Conservation (phyloP, 2,797 vertebrate species). For the Chrysocyon brachyurus region DNA sequence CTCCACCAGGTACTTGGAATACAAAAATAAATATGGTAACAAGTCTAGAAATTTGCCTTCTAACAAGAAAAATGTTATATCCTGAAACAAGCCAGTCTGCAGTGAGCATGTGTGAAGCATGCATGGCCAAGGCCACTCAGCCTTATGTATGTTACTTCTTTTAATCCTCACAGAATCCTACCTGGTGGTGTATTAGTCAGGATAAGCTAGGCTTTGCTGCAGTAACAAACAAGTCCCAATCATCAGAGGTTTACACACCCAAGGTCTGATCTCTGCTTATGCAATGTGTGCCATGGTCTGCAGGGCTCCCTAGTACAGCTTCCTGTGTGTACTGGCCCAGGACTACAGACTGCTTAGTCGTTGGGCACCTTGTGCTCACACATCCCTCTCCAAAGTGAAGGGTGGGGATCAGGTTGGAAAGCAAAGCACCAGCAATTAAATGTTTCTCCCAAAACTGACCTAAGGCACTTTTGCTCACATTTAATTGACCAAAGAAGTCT, state of each 20-base stretch:
- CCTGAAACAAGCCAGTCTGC: neutral
- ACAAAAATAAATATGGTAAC: neutral
- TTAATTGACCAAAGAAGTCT: neutral
- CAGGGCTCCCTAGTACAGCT: no score
- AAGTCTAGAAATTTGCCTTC: neutral
- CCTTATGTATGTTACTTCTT: fast-evolving
- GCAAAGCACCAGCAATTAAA: fast-evolving
- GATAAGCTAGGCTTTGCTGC: neutral
- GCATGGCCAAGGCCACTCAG: fast-evolving
- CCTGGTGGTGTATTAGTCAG: fast-evolving
- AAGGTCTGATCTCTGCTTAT: no score
- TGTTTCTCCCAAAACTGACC: neutral
- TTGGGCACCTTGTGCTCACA: neutral
- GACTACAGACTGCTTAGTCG: neutral
- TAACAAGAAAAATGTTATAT: neutral
- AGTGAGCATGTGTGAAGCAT: fast-evolving
- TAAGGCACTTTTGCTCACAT: no score
- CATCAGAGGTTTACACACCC: neutral
- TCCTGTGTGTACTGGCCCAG: neutral
- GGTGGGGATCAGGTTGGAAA: neutral
- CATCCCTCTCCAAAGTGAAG: neutral
- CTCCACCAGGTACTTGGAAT: no score
- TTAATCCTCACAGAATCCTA: fast-evolving
- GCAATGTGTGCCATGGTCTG: fast-evolving
- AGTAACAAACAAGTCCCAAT: neutral